Percentiles rank a stretch among this genome's conserved stretches.
Conservation (phyloP, 2,113 vertebrate genomes). For the Cottus gobio region DNA sequence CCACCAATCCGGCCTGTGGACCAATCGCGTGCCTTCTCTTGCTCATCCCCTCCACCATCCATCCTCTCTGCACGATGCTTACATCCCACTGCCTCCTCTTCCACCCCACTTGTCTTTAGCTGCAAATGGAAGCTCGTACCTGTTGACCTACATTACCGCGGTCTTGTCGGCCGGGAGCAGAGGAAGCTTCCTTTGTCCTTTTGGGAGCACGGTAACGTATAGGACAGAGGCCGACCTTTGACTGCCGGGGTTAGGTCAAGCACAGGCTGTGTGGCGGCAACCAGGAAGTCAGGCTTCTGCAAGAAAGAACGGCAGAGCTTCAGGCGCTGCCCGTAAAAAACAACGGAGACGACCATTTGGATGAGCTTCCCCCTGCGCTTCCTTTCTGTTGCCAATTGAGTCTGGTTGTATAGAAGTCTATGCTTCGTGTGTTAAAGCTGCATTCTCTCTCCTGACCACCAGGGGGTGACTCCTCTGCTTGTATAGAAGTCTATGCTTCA, state of each 20-base stretch:
- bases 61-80: constrained; percentile 19
- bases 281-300: not conserved
- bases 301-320: not conserved
- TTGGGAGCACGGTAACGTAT: not conserved
- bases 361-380: not conserved
- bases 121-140: constrained; percentile 51
- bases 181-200: constrained; percentile 9
- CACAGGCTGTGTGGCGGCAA: not conserved
- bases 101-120: constrained; percentile 55
- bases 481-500: no score
- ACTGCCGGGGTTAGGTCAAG: constrained; percentile 2
- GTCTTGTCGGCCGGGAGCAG: constrained; percentile 19
- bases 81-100: constrained; percentile 55
- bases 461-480: no score
- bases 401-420: no score
- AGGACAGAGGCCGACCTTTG: not conserved
- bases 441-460: no score
- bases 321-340: not conserved
- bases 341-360: not conserved
- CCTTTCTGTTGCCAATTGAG: not conserved
- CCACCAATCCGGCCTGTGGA: constrained; percentile 30
- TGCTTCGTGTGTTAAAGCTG: no score
- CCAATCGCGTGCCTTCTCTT: constrained; percentile 37
- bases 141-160: constrained; percentile 64
- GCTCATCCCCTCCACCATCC: constrained; percentile 24